phyloP scores from a whole-genome alignment of 2,888 invertebrate genomes.

The Beris morrisii region DNA sequence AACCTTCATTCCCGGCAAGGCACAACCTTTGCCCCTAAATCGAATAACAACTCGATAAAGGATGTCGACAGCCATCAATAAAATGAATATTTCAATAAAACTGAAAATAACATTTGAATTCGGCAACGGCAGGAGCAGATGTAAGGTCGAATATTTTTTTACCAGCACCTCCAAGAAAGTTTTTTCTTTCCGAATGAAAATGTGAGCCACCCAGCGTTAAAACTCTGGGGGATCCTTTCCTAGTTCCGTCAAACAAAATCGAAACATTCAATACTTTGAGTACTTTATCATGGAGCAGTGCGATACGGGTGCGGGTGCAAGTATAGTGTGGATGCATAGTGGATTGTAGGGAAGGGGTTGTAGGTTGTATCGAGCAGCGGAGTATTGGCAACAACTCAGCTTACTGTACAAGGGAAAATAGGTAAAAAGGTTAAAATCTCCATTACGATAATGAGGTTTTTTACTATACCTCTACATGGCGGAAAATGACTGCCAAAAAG shows the following conservation, averaged over 20 bases:
- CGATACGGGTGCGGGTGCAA: not conserved
- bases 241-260: not conserved
- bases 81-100: conserved; percentile 24
- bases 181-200: too few relatives aligned
- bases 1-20: not conserved
- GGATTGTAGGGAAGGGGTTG: not conserved
- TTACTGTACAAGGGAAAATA: not conserved
- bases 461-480: conserved; percentile 9
- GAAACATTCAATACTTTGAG: not conserved
- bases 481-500: not conserved
- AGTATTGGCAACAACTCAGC: too few relatives aligned
- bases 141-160: not conserved
- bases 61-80: conserved; percentile 13
- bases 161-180: too few relatives aligned
- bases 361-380: not conserved
- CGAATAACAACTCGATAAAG: conserved; percentile 24
- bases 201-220: too few relatives aligned
- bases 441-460: conserved; percentile 22
- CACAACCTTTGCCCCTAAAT: not conserved
- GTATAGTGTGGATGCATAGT: not conserved
- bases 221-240: not conserved
- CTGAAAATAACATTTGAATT: not conserved
- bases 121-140: not conserved
- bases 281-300: not conserved
- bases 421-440: conserved; percentile 9